Conservation (phyloP, 2,888 invertebrate species). For the Lasiommata megera region DNA sequence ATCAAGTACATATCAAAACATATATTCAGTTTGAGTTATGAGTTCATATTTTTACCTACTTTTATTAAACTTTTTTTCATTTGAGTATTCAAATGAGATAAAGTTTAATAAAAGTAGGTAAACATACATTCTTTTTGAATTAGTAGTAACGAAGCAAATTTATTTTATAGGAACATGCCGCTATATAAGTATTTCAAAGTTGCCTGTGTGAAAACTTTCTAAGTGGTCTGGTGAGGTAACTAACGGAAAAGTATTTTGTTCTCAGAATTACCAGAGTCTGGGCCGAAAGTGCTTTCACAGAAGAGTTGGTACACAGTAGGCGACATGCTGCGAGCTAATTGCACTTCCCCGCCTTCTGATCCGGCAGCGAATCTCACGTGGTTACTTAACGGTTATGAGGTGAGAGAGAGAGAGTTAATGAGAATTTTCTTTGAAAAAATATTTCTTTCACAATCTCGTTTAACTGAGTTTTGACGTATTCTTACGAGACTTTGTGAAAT, state of each 20-base stretch:
- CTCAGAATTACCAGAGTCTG: conserved; percentile 83
- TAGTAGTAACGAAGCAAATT: not conserved
- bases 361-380: conserved; percentile 86
- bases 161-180: not conserved
- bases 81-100: too few species aligned
- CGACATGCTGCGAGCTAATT: conserved; percentile 86
- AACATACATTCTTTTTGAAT: too few species aligned
- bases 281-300: conserved; percentile 83
- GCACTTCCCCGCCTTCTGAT: conserved; percentile 84
- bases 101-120: too few species aligned
- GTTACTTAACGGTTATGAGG: conserved; percentile 85
- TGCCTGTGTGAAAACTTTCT: not conserved
- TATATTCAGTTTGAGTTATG: too few species aligned
- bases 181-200: not conserved
- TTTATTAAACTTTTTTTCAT: too few species aligned
- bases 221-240: not conserved
- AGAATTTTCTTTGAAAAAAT: conserved; percentile 4
- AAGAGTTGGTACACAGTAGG: conserved; percentile 86
- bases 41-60: too few species aligned
- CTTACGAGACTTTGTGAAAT: not conserved
- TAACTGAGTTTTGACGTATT: not conserved
- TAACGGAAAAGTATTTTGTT: conserved; percentile 14
- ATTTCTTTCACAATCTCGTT: not conserved
- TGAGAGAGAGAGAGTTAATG: conserved; percentile 38
- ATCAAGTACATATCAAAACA: too few species aligned